phyloP scores from a whole-genome alignment of 2,797 vertebrate species.

The Rhincodon typus region DNA sequence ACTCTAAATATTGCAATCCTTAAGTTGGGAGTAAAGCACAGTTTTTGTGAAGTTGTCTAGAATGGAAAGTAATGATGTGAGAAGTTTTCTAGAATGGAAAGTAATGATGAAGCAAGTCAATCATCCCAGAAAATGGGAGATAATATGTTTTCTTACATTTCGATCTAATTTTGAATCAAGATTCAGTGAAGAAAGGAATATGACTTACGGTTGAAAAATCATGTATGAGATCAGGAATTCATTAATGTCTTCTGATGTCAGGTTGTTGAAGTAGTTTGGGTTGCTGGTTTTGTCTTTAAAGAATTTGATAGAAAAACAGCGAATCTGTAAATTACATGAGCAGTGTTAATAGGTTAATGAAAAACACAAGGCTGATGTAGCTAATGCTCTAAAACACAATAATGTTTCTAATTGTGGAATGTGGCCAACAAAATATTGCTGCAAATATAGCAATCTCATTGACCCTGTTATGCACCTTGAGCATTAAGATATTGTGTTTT shows the following conservation, averaged over 20 bases:
- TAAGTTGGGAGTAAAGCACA: background rate
- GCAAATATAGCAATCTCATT: background rate
- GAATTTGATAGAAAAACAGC: background rate
- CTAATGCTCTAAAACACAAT: background rate
- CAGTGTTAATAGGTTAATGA: background rate
- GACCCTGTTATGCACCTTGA: background rate
- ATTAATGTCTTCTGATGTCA: background rate
- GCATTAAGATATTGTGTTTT: background rate
- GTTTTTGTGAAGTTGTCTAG: background rate
- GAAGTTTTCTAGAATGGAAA: background rate
- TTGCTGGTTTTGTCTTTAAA: background rate
- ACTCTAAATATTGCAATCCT: background rate
- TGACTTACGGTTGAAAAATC: constrained; percentile 23
- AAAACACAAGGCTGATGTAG: background rate
- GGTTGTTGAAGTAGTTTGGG: background rate
- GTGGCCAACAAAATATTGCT: background rate
- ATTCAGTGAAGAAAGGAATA: too few relatives aligned
- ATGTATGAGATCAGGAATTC: background rate
- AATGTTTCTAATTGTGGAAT: background rate
- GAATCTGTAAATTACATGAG: constrained; percentile 9
- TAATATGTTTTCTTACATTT: background rate
- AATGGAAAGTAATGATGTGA: background rate
- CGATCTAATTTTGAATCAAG: background rate
- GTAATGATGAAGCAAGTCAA: background rate
- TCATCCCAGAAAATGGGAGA: background rate